Conservation (phyloP, 1,140 invertebrate genomes). For the Zaprionus ghesquierei region DNA sequence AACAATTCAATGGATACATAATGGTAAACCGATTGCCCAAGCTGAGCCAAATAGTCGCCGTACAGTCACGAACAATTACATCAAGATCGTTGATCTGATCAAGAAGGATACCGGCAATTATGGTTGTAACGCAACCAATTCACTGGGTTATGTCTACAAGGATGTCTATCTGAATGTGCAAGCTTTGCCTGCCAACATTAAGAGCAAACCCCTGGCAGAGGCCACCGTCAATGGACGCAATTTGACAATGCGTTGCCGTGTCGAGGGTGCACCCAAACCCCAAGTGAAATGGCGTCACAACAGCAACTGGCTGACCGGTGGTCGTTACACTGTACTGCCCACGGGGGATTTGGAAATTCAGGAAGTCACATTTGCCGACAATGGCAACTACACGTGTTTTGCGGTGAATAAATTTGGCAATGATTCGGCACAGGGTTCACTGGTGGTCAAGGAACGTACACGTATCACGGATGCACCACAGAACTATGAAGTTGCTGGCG, state of each 20-base stretch:
- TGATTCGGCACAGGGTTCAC: conserved; percentile 88
- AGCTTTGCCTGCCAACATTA: conserved; percentile 95
- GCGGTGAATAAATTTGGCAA: conserved; percentile 96
- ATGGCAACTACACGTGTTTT: conserved; percentile 94
- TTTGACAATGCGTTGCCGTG: conserved; percentile 93
- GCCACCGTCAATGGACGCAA: conserved; percentile 92
- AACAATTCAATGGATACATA: conserved; percentile 97
- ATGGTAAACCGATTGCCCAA: conserved; percentile 94
- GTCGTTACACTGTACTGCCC: conserved; percentile 88
- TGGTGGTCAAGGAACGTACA: conserved; percentile 94
- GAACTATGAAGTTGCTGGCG: conserved; percentile 95
- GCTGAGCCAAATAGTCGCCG: conserved; percentile 89
- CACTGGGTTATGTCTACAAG: conserved; percentile 98
- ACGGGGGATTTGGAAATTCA: conserved; percentile 94
- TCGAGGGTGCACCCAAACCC: conserved; percentile 98
- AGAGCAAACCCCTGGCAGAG: conserved; percentile 89
- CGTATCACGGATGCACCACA: conserved; percentile 93
- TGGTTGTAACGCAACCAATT: conserved; percentile 99
- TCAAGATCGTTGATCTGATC: conserved; percentile 91
- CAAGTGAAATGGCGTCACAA: conserved; percentile 95
- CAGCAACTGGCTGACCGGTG: conserved; percentile 89
- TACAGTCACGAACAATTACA: conserved; percentile 87
- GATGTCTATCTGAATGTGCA: conserved; percentile 99
- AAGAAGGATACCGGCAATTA: conserved; percentile 98
- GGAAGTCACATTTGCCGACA: conserved; percentile 92